Conservation (phyloP, 2,113 vertebrate species). For the Uria lomvia region DNA sequence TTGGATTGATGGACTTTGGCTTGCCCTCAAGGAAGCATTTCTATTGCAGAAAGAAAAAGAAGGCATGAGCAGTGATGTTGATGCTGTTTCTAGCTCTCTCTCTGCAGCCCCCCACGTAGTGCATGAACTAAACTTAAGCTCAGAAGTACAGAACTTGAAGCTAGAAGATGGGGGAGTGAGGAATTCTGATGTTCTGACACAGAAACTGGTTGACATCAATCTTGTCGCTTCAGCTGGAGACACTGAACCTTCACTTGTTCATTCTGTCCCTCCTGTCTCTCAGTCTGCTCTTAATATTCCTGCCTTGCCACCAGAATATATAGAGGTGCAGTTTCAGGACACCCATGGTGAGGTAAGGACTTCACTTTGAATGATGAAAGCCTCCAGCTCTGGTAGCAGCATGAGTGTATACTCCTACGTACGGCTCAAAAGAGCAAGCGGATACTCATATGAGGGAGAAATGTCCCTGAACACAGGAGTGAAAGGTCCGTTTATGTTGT, state of each 20-base stretch:
- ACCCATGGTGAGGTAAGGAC: conserved; percentile 67
- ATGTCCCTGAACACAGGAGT: background rate
- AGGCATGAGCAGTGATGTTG: background rate
- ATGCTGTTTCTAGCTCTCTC: background rate
- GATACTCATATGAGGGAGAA: background rate
- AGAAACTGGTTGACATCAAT: background rate
- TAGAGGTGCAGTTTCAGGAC: conserved; percentile 79
- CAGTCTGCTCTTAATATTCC: conserved; percentile 84
- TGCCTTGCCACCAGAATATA: conserved; percentile 75
- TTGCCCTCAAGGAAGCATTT: conserved; percentile 76
- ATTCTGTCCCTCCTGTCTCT: conserved; percentile 80
- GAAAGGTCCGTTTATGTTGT: background rate
- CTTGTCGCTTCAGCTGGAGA: background rate
- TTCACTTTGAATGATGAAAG: background rate
- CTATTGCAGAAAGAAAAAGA: conserved; percentile 53
- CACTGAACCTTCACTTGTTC: conserved; percentile 72
- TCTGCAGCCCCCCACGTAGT: background rate
- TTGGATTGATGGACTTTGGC: conserved; percentile 93
- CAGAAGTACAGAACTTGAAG: conserved; percentile 74
- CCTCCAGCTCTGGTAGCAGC: background rate
- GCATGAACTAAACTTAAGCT: background rate
- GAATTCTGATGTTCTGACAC: background rate
- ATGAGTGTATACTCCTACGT: background rate
- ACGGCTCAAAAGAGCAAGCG: background rate
- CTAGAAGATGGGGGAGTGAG: conserved; percentile 55